These are phyloP conservation scores for Crioceris asparagi DNA, from an alignment of 2,888 invertebrate species.

Conservation along the genomic window DNA sequence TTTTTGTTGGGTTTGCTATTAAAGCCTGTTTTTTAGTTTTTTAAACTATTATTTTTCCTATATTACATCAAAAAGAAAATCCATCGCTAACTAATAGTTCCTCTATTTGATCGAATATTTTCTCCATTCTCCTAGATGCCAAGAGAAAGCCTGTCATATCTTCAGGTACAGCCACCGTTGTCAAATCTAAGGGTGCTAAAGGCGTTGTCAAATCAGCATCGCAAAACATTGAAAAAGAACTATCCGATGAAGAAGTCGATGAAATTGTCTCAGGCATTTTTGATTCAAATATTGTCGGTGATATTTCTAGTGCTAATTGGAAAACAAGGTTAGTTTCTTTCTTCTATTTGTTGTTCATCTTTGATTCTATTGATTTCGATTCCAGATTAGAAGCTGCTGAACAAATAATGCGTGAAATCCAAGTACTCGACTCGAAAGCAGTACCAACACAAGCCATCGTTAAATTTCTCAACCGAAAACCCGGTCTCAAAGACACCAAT, in stretches of 20 bases:
- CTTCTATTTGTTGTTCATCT: not conserved
- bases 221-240: conserved; percentile 49
- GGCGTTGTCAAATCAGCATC: conserved; percentile 13
- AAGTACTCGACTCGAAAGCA: conserved; percentile 50
- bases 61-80: no score
- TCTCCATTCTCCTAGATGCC: conserved; percentile 3
- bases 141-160: conserved; percentile 24
- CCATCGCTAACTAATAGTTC: no score
- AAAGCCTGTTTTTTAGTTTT: no score
- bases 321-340: conserved; percentile 45
- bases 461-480: conserved; percentile 65
- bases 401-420: conserved; percentile 51
- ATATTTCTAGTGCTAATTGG: conserved; percentile 73
- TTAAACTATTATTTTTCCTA: no score
- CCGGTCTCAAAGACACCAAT: conserved; percentile 82
- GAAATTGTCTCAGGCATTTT: conserved; percentile 58
- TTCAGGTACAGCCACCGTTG: conserved; percentile 25
- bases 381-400: conserved; percentile 62
- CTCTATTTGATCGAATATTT: no score
- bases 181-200: conserved; percentile 24
- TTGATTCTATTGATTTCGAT: not conserved
- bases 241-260: conserved; percentile 68
- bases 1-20: no score
- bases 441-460: conserved; percentile 67
- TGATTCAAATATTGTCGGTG: conserved; percentile 49